Base-by-base conservation (phyloP, 2,113 vertebrate species). In the Alosa alosa region DNA sequence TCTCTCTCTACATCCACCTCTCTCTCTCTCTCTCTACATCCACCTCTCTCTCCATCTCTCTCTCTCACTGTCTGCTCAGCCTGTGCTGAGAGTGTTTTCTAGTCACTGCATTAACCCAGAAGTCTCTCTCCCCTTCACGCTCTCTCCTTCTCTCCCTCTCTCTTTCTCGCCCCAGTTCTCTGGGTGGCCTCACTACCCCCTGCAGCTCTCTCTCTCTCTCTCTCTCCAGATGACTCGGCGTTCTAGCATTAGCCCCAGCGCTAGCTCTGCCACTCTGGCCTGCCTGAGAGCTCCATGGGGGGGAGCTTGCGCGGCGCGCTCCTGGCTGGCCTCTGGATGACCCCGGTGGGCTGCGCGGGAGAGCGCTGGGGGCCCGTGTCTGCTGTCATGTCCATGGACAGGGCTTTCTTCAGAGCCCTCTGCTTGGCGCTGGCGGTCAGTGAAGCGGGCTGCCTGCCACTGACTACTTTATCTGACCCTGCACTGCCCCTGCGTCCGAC, bases 191-290 rank as follows among this genome's bases (percentile, higher is more conserved):
- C 8, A 4, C 39, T 17, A 10, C 72, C 68, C 20, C 17, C 20
- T 9, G 31, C 25, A 44, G 49, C 2, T 25, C 41, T 44, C 60
- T 64, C 60, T n/a, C 22, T 20, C n/a, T n/a, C 60, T 78, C 25
- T 78, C 25, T 39, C 72, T 31, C 72, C 15, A 39, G 36, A 78
- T 78, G 72, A 78, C 72, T 78, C 25, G 11, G 31, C 72, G 39
- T 15, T 78, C 4, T 15, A 15, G 11, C 31, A 1, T 78, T 78
- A 78, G 72, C 72, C 45, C 64, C 36, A 39, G 82, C 46, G 82
- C 72, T 92, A 92, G 83, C 90, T 93, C 89, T 96, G 94, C 91
- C 92, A 94, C 85, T 92, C 90, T 89, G 92, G 92, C 89, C 89
- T 94, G 39, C 89, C 83, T 64, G 55, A 89, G 88, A 87, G 88